Conservation (phyloP, 1,140 invertebrate species). For the Brachionus sp. region DNA sequence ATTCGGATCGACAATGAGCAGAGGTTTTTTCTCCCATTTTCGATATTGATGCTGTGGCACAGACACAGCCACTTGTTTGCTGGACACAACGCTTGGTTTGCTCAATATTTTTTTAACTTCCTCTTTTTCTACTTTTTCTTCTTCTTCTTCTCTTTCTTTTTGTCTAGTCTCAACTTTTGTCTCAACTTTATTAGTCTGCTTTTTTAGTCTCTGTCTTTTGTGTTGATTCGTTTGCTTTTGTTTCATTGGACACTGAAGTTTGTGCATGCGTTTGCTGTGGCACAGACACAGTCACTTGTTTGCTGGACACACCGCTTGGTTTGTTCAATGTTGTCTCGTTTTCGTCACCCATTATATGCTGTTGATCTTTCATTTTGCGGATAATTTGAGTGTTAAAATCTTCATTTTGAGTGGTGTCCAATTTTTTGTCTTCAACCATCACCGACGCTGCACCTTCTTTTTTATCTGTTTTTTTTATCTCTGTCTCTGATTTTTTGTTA, state of each 20-base stretch:
- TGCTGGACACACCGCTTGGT: not conserved
- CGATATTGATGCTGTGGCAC: constrained; percentile 21
- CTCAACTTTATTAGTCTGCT: too few relatives aligned
- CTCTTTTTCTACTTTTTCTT: not conserved
- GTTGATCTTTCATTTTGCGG: not conserved
- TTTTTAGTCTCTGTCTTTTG: too few relatives aligned
- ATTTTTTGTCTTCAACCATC: not conserved
- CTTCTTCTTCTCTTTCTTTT: too few relatives aligned
- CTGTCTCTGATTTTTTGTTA: too few relatives aligned
- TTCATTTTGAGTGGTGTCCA: not conserved
- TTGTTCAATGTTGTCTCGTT: not conserved
- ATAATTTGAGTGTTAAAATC: not conserved
- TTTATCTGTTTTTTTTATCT: too few relatives aligned
- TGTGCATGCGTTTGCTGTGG: not conserved
- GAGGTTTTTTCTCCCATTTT: constrained; percentile 48
- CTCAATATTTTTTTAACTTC: not conserved
- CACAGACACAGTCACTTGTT: constrained; percentile 20
- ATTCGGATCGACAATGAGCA: constrained; percentile 53
- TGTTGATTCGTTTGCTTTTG: too few relatives aligned
- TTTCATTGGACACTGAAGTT: too few relatives aligned
- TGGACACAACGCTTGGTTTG: not conserved
- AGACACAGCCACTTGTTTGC: constrained; percentile 15
- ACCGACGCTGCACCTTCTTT: not conserved
- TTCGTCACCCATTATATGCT: not conserved
- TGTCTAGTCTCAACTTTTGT: too few relatives aligned